Evolutionary conservation across 1,140 invertebrate species (phyloP), one percentile per base, ranked within the genome.

Genomic region (Helicorthomorpha holstii): DNA sequence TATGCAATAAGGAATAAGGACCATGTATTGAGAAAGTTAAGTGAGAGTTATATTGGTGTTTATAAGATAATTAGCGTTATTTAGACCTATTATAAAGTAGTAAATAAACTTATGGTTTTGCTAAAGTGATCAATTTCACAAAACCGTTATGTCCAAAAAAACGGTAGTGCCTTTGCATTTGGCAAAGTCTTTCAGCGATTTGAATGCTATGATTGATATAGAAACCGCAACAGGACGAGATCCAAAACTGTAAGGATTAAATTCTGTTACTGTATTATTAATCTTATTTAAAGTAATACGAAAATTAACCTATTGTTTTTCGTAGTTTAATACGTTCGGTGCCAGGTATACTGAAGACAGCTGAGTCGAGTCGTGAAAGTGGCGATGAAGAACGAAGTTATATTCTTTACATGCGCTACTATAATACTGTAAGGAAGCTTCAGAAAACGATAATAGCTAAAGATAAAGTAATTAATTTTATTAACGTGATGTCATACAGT

Each of bases 301-400:
- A 34, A 34, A 16, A 7, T 7, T 34, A 7, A 34, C 29, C 7
- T 34, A 16, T 34, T 34, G 16, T 34, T 16, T 34, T 7, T 7
- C 7, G 29, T 34, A 7, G 29, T 16, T 7, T 63, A 59, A 50
- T 63, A n/a, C n/a, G n/a, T n/a, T n/a, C 64, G 25, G 72, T 80
- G n/a, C 63, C 68, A 21, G 74, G 73, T 60, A 62, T 83, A 48
- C 73, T 73, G 54, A 63, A 72, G 26, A 65, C 63, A 44, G 81
- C 76, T 4, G 71, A 80, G 49, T 58, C 71, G 27, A 58, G 65
- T 42, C 66, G 65, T 19, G 59, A 64, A n/a, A 63, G 69, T 23
- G 75, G 75, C 2, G 78, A 85, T 57, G 75, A 83, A 58, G 81
- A 83, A 60, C 57, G 65, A 42, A 77, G 80, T 1, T 87, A 80